Evolutionary conservation across 2,797 vertebrate genomes (phyloP).

Genomic region (Xerus rutilus): DNA sequence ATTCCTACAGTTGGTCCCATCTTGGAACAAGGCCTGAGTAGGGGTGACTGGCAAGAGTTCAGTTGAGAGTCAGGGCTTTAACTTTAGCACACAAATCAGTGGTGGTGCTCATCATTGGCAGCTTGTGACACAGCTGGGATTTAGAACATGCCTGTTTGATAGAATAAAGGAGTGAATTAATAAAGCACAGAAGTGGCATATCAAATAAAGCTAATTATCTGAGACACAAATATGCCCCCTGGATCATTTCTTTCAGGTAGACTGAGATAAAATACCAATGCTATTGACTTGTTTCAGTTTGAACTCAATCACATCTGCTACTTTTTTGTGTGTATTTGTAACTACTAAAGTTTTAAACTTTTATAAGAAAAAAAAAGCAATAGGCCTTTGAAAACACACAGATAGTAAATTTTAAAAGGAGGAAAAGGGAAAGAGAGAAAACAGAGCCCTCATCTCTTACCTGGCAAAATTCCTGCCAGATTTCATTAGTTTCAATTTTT

Average conservation of each 20-base stretch:
- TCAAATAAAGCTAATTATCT: neutral
- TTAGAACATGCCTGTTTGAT: neutral
- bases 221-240: neutral
- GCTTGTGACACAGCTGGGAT: neutral
- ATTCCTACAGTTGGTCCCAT: neutral
- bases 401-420: neutral
- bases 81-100: neutral
- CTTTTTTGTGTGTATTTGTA: neutral
- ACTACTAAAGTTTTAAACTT: neutral
- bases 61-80: neutral
- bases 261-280: neutral
- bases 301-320: neutral
- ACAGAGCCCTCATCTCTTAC: neutral
- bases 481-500: neutral
- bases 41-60: neutral
- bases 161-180: neutral
- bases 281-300: neutral
- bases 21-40: neutral
- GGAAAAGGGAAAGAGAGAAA: neutral
- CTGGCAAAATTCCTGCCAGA: neutral
- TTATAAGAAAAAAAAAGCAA: neutral
- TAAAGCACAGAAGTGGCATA: neutral
- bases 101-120: neutral
- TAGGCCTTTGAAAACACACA: neutral
- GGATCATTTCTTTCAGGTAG: neutral